Evolutionary conservation across 2,888 invertebrate species (phyloP), one percentile per base, ranked within the genome.

Genomic region (Tetropium fuscum): DNA sequence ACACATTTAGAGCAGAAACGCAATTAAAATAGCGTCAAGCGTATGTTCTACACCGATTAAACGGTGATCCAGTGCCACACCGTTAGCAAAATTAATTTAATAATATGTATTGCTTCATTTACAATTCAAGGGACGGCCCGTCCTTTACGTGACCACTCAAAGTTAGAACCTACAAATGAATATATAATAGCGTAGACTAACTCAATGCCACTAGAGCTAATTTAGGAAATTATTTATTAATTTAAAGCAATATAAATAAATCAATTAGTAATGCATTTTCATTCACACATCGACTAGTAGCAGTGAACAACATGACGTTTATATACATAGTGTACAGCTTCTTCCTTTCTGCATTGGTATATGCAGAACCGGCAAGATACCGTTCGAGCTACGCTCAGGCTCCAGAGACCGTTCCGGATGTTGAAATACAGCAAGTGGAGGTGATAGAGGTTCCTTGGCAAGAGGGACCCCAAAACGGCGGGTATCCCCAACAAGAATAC

Each of bases 401-500:
- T 1, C 1, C 19, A 20, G 15, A 34, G 7, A 48, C 3, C 10
- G 48, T 20, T 15, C 48, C 58, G 11, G 58, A 62, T 25, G 51
- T 62, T 15, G 55, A 58, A 27, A 62, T 62, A 8, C 58, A 62
- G 2, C 55, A 62, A 44, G 60, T 56, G 3, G 56, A 53, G 36
- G 60, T 60, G 25, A 58, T 51, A 3, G 58, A 58, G 11, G 16
- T 58, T 0, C 58, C 58, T n/a, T 58, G 58, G 58, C 53, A 51
- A 15, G 49, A 16, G 18, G 25, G 19, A 20, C 84, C 84, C n/a
- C 78, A 60, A 51, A 63, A 47, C 7, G 36, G n/a, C 5, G 69
- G 76, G 0, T 79, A 78, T 13, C 84, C 84, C 10, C 78, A 62
- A 10, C 63, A 60, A 11, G 60, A 54, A 34, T 66, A 64, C 7